Evolutionary conservation across 2,113 vertebrate genomes (phyloP), one percentile per base, ranked within the genome.

Genomic region (Dromaius novaehollandiae): DNA sequence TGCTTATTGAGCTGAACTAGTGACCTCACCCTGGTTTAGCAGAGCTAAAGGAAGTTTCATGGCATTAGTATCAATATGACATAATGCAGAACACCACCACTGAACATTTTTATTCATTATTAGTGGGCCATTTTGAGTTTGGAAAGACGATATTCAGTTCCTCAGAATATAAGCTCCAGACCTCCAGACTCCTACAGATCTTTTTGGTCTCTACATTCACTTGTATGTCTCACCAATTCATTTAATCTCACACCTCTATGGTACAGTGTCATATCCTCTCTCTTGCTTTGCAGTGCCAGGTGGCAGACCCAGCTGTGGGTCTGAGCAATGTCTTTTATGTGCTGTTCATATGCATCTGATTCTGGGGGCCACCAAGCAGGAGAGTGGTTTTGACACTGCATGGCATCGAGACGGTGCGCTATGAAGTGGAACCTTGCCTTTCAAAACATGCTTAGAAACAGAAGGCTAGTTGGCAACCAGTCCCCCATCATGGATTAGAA

Each of bases 181-280:
- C 86, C 26, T 42, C 76, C 53, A 77, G 66, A 18, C 32, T 60
- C 25, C 76, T 50, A 32, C 75, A 58, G 70, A 68, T 14, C 6
- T 5, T 50, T 64, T 76, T 22, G 30, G 25, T 71, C 42, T 63
- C 11, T 63, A 3, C 32, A 46, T 56, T 73, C 32, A 15, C 9
- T 71, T 9, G 7, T 1, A 0, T 28, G 2, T n/a, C 61, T 90
- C 65, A 7, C 38, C 10, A 16, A 18, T 15, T 58, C 48, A 28
- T 42, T 65, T 38, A 24, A 6, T 73, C 64, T 30, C 48, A 11
- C 38, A 24, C 6, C 6, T 91, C 53, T 63, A 1, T 48, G n/a
- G 34, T 8, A 17, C 0, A 20, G n/a, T 28, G 38, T 61, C 1
- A 0, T 55, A 48, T 18, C 5, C 2, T 0, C 75, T 36, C 34